These are phyloP conservation scores for Lycocerus yunnanus DNA, from an alignment of 2,888 invertebrate genomes.

Conservation along the genomic window DNA sequence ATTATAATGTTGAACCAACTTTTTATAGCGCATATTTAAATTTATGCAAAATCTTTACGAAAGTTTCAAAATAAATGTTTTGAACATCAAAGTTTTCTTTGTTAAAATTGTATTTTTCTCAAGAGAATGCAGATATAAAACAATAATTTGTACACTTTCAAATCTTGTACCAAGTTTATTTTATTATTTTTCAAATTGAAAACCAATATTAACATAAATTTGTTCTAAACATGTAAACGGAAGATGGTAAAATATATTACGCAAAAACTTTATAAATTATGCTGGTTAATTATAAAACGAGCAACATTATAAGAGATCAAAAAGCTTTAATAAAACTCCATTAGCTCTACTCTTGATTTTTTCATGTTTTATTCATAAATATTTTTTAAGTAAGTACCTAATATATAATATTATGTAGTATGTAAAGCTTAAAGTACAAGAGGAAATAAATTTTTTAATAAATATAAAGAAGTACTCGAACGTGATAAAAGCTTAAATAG, in stretches of 20 bases:
- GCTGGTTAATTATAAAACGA: constrained; percentile 12
- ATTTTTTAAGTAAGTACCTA: background rate
- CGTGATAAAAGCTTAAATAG: background rate
- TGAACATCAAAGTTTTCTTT: constrained; percentile 11
- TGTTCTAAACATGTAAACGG: background rate
- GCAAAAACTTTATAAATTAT: background rate
- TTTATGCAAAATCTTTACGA: constrained; percentile 12
- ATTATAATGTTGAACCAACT: background rate
- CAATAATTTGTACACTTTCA: constrained; percentile 17
- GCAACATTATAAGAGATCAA: constrained; percentile 8
- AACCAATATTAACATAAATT: background rate
- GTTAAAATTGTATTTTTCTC: constrained; percentile 9
- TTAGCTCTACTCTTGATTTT: constrained; percentile 20
- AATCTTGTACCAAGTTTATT: background rate
- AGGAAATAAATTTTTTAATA: background rate
- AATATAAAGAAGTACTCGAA: background rate
- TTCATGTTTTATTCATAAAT: constrained; percentile 18
- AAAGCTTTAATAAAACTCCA: constrained; percentile 17
- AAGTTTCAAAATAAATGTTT: constrained; percentile 10
- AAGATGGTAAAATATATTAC: background rate
- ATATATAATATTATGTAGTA: background rate
- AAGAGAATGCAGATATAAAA: constrained; percentile 15
- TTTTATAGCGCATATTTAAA: background rate
- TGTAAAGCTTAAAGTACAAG: background rate
- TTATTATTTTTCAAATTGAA: background rate